Conservation (phyloP, 1,140 invertebrate genomes). For the Ooceraea biroi region DNA sequence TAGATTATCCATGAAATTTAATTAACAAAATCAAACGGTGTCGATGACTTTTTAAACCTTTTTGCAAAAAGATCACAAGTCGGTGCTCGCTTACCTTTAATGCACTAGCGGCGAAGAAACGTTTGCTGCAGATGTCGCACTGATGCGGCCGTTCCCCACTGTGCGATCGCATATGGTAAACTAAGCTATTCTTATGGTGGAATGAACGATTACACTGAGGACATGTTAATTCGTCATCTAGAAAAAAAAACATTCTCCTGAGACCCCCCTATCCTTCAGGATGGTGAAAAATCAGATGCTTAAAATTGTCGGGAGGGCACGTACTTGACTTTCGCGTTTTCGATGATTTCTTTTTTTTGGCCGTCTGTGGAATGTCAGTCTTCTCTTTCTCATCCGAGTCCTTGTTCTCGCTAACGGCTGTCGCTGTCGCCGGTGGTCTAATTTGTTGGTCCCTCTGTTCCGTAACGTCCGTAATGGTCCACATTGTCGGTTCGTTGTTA, state of each 20-base stretch:
- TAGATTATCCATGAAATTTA: slow-evolving; percentile 27
- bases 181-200: slow-evolving; percentile 93
- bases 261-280: background rate
- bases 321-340: slow-evolving; percentile 78
- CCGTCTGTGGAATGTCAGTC: slow-evolving; percentile 80
- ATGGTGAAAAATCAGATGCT: background rate
- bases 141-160: slow-evolving; percentile 91
- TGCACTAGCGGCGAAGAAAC: slow-evolving; percentile 92
- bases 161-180: slow-evolving; percentile 94
- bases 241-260: background rate
- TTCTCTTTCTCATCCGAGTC: slow-evolving; percentile 81
- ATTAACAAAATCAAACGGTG: too few species aligned
- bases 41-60: too few species aligned
- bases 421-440: slow-evolving; percentile 67
- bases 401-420: slow-evolving; percentile 76
- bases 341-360: slow-evolving; percentile 82
- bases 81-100: slow-evolving; percentile 88
- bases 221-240: slow-evolving; percentile 87
- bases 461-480: slow-evolving; percentile 78
- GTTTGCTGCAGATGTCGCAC: slow-evolving; percentile 93
- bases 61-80: background rate
- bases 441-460: slow-evolving; percentile 79
- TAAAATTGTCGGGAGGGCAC: too few species aligned
- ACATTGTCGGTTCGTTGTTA: slow-evolving; percentile 79
- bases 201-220: slow-evolving; percentile 91